Conservation (phyloP, 2,797 vertebrate genomes). For the Jordanella pulchra region DNA sequence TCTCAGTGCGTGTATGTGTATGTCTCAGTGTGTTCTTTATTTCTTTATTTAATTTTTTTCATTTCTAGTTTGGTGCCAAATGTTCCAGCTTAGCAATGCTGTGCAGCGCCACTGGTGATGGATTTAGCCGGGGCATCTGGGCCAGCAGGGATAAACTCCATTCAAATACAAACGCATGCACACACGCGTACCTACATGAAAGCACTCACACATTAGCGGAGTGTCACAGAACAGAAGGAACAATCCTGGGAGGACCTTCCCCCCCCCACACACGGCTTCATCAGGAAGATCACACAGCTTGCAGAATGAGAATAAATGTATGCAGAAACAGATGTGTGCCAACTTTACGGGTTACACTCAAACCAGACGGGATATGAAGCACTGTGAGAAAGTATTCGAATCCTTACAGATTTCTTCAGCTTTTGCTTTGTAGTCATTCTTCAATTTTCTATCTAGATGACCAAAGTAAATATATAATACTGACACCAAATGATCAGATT, state of each 20-base stretch:
- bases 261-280: slow-evolving; percentile 20
- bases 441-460: background rate
- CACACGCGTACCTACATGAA: background rate
- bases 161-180: slow-evolving; percentile 37
- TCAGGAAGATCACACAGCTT: slow-evolving; percentile 27
- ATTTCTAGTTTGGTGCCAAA: slow-evolving; percentile 70
- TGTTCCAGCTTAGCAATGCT: slow-evolving; percentile 76
- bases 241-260: slow-evolving; percentile 45
- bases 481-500: background rate
- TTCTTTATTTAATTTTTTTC: slow-evolving; percentile 38
- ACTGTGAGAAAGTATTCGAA: background rate
- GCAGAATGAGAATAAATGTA: slow-evolving; percentile 73
- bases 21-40: slow-evolving; percentile 39
- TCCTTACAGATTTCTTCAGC: background rate
- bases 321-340: slow-evolving; percentile 77
- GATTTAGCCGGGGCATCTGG: slow-evolving; percentile 76
- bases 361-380: background rate
- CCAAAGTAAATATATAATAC: no score
- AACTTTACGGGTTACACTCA: slow-evolving; percentile 51
- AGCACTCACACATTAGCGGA: slow-evolving; percentile 39
- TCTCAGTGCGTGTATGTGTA: slow-evolving; percentile 50
- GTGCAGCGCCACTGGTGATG: slow-evolving; percentile 61
- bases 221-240: slow-evolving; percentile 41
- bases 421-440: background rate
- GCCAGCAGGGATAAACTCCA: slow-evolving; percentile 73